These are phyloP conservation scores for Halcyon malimbica DNA, from an alignment of 2,113 vertebrate genomes.

Conservation along the genomic window DNA sequence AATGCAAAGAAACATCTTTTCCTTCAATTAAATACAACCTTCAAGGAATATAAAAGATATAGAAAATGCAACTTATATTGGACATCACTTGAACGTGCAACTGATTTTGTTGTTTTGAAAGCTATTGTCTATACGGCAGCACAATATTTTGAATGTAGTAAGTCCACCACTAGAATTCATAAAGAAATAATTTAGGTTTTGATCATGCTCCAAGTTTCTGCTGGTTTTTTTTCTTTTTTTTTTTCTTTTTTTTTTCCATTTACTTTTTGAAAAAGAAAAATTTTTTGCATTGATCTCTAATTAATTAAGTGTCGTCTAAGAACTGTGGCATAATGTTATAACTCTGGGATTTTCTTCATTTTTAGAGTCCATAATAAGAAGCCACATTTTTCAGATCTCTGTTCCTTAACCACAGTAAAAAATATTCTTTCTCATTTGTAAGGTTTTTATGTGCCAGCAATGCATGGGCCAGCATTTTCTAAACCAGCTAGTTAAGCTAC, in stretches of 20 bases:
- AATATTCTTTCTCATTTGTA: background rate
- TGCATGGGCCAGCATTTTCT: background rate
- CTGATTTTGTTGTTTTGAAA: background rate
- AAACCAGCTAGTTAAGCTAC: background rate
- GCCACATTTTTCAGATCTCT: background rate
- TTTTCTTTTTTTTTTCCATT: too few species aligned
- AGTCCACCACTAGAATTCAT: background rate
- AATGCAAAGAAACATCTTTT: slow-evolving; percentile 54
- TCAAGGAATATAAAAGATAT: slow-evolving; percentile 21
- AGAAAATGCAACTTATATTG: background rate
- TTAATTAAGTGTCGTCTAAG: background rate
- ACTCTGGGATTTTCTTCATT: background rate
- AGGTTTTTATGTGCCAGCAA: background rate
- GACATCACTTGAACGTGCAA: background rate
- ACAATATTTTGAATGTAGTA: background rate
- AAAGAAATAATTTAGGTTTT: background rate
- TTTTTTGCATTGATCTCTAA: background rate
- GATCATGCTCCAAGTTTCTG: background rate
- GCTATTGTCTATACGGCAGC: background rate
- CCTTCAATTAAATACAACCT: slow-evolving; percentile 55
- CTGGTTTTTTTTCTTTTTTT: background rate
- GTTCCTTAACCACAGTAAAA: background rate
- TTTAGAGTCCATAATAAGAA: background rate
- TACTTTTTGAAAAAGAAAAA: background rate
- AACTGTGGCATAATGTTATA: background rate